A percentile compares a stretch with the other conserved stretches of the same genome.
Evolutionary conservation across 2,888 invertebrate species (phyloP).

Genomic region (Pherbina coryleti): DNA sequence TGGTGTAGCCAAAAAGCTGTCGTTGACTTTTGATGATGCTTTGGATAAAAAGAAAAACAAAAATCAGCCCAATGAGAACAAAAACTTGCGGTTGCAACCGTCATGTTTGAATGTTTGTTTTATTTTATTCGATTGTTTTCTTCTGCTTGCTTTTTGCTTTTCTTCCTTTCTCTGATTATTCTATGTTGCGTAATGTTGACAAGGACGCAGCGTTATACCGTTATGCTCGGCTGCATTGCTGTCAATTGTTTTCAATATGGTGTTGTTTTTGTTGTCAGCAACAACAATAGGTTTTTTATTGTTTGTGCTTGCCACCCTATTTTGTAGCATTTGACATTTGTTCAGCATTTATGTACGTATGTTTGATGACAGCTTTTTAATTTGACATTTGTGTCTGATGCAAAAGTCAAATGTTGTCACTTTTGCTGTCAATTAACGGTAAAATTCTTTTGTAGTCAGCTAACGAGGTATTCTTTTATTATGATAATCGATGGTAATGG

Average conservation of each 20-base stretch:
- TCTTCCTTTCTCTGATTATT: slow-evolving; percentile 1
- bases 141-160: background rate
- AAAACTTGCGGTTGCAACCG: background rate
- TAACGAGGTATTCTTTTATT: background rate
- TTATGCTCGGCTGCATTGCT: slow-evolving; percentile 3
- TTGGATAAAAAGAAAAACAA: background rate
- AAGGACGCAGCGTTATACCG: slow-evolving; percentile 21
- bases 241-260: slow-evolving; percentile 13
- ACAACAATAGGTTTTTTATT: background rate
- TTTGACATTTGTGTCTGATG: slow-evolving; percentile 4
- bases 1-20: background rate
- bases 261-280: background rate
- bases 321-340: slow-evolving; percentile 13
- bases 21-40: background rate
- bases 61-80: background rate
- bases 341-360: background rate
- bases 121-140: background rate
- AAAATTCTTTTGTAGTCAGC: background rate
- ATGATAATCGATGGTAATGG: too few species aligned
- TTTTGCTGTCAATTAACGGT: slow-evolving; percentile 15
- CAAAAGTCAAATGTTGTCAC: slow-evolving; percentile 20
- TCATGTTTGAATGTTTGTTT: background rate
- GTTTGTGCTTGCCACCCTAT: background rate
- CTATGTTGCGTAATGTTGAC: slow-evolving; percentile 25
- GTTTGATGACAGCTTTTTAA: slow-evolving; percentile 8